Evolutionary conservation across 2,797 vertebrate genomes (phyloP), one percentile per base, ranked within the genome.

Genomic region (Pangasius krempfi): DNA sequence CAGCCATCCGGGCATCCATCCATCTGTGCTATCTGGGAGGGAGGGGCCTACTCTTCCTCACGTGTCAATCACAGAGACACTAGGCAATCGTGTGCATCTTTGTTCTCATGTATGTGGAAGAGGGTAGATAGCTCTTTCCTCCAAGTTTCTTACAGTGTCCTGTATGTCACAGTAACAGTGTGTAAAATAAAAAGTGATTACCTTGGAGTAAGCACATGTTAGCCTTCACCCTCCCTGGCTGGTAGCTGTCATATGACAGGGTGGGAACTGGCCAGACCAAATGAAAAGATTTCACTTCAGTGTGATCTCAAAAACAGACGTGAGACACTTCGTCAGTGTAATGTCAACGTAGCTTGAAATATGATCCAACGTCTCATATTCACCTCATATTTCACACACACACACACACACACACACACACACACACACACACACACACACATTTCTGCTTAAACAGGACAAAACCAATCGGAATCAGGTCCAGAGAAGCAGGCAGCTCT

Each of bases 401-500:
- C n/a, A n/a, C n/a, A n/a, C n/a, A n/a, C n/a, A n/a, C n/a, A n/a
- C n/a, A n/a, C n/a, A n/a, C n/a, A n/a, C n/a, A n/a, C 47, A 18
- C 27, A 1, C 50, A 10, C 47, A 52, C 44, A 8, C 47, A 54
- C 37, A 13, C 30, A 37, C 30, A 58, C 37, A 7, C 27, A 56
- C 76, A 33, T 13, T 44, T 10, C 37, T 25, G 20, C 22, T 6
- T 1, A 50, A n/a, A 54, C 27, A 27, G n/a, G 12, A 58, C 56
- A 56, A 30, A 22, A 58, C 1, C 5, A 18, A 50, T 6, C 47
- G 33, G 14, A 44, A 9, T 33, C 4, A 25, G 52, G 76, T 62
- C n/a, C 44, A 62, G 25, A 37, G n/a, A 13, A 44, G 40, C 20
- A 80, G n/a, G 1, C 50, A 33, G 50, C 37, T 91, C 95, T 95